Conservation (phyloP, 2,888 invertebrate species). For the Sarcophaga variegata region DNA sequence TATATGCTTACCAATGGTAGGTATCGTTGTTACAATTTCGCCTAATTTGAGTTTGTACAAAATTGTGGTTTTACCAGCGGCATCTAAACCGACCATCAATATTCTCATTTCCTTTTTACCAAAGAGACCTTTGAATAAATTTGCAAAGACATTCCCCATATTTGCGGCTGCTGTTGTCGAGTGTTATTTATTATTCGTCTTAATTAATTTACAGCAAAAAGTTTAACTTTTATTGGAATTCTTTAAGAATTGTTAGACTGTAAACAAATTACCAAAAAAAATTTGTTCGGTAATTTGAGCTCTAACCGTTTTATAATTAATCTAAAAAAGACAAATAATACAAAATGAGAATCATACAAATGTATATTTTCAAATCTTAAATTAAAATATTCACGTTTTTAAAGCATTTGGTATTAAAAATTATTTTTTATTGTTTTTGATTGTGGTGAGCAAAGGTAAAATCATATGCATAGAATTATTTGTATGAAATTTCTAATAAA, state of each 20-base stretch:
- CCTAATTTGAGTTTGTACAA: slow-evolving; percentile 99
- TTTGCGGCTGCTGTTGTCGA: slow-evolving; percentile 77
- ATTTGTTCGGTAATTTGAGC: slow-evolving; percentile 37
- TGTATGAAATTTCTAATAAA: too few species aligned
- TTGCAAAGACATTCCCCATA: slow-evolving; percentile 99
- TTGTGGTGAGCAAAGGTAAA: too few species aligned
- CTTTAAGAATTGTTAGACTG: slow-evolving; percentile 59
- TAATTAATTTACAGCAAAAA: slow-evolving; percentile 54
- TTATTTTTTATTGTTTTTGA: too few species aligned
- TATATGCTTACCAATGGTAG: slow-evolving; percentile 91
- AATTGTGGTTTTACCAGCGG: slow-evolving; percentile 99
- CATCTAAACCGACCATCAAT: slow-evolving; percentile 99
- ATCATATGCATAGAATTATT: too few species aligned
- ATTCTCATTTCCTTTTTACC: slow-evolving; percentile 99
- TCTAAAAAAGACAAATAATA: slow-evolving; percentile 39
- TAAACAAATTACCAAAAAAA: slow-evolving; percentile 47
- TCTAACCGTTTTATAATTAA: slow-evolving; percentile 45
- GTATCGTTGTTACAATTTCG: slow-evolving; percentile 99
- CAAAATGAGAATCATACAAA: background rate
- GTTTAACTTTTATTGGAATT: slow-evolving; percentile 69
- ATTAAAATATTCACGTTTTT: background rate
- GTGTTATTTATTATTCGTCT: slow-evolving; percentile 20
- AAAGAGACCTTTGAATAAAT: slow-evolving; percentile 99
- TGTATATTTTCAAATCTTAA: background rate
- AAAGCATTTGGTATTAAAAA: too few species aligned